A percentile compares a stretch with the other conserved stretches of the same genome.
These are phyloP conservation scores for Crotalus horridus DNA, from an alignment of 2,113 vertebrate genomes.

Conservation along the genomic window DNA sequence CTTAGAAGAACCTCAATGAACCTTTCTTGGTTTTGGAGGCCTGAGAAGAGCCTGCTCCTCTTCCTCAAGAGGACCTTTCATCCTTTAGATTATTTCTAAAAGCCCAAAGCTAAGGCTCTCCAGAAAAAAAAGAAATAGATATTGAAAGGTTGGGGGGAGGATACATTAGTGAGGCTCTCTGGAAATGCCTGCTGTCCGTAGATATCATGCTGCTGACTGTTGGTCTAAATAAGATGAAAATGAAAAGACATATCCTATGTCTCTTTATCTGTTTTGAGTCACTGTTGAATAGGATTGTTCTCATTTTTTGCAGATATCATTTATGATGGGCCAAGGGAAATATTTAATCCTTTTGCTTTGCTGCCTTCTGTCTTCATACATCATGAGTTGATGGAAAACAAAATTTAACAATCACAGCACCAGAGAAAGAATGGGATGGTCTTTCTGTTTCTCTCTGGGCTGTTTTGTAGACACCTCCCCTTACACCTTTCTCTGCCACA, in stretches of 20 bases:
- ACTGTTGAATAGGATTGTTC: neutral
- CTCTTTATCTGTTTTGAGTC: neutral
- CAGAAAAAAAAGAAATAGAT: neutral
- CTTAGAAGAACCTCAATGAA: neutral
- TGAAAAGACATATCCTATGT: neutral
- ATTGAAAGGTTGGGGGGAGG: neutral
- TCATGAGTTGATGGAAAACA: neutral
- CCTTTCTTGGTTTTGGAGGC: neutral
- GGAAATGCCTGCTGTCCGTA: neutral
- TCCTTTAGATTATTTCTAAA: neutral
- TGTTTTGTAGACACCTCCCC: neutral
- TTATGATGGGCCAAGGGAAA: neutral
- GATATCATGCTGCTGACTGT: neutral
- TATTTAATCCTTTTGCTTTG: neutral
- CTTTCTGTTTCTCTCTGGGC: neutral
- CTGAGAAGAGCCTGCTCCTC: neutral
- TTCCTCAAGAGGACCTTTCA: neutral
- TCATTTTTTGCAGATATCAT: neutral
- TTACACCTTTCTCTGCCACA: neutral
- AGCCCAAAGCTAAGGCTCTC: neutral
- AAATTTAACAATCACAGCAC: neutral
- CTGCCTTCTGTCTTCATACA: neutral
- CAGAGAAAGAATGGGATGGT: neutral
- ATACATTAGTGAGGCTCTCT: neutral
- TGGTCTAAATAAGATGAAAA: neutral